Evolutionary conservation across 2,797 vertebrate species (phyloP).

Genomic region (Glossophaga mutica): DNA sequence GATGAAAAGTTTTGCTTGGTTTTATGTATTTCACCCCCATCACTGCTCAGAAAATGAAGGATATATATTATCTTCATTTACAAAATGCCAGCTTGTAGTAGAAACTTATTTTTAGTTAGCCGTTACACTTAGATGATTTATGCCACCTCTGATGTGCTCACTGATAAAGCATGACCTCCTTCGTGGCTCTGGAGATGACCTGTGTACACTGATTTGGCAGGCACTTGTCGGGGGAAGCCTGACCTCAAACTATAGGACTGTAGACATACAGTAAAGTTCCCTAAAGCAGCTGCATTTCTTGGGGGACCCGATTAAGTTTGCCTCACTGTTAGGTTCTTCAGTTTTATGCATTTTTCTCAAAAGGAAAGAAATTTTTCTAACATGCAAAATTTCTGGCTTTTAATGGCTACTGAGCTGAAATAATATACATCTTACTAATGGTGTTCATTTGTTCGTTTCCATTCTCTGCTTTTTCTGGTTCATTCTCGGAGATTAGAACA

Average conservation of each 20-base stretch:
- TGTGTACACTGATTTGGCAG: constrained; percentile 71
- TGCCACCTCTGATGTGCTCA: constrained; percentile 83
- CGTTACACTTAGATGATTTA: constrained; percentile 74
- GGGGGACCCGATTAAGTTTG: not conserved
- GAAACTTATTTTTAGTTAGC: constrained; percentile 79
- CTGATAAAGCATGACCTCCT: constrained; percentile 81
- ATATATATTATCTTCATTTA: constrained; percentile 59
- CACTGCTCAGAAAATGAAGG: not conserved
- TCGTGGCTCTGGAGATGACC: constrained; percentile 69
- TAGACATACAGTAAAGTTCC: not conserved
- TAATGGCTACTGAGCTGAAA: not conserved
- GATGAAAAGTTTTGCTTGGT: not conserved
- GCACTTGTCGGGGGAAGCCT: not conserved
- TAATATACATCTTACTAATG: not conserved
- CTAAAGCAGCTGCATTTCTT: not conserved
- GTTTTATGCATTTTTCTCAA: not conserved
- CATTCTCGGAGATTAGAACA: not conserved
- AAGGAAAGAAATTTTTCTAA: not conserved
- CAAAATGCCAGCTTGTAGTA: constrained; percentile 83
- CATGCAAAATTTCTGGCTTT: not conserved
- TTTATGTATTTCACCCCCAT: not conserved
- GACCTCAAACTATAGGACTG: not conserved
- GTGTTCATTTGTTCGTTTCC: not conserved
- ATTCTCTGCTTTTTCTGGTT: not conserved
- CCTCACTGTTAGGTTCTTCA: not conserved